Conservation (phyloP, 1,140 invertebrate genomes). For the Amyelois transitella region DNA sequence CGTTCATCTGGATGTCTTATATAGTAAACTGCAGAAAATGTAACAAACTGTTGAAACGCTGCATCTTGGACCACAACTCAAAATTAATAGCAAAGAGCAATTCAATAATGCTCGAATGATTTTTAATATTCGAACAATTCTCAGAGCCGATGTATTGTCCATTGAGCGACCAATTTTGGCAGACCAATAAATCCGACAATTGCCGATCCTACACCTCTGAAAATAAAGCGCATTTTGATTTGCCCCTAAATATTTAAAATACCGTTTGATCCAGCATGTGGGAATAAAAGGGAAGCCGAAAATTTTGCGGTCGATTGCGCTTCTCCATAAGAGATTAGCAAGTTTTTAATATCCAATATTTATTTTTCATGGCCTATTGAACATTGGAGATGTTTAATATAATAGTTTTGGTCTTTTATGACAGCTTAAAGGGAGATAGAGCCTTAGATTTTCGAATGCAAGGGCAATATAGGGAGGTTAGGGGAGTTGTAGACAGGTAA, state of each 20-base stretch:
- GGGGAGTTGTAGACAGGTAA: too few relatives aligned
- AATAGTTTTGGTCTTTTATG: neutral
- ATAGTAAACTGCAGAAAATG: too few relatives aligned
- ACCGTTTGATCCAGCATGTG: conserved; percentile 5
- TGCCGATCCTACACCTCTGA: neutral
- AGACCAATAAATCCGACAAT: conserved; percentile 6
- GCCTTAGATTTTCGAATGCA: too few relatives aligned
- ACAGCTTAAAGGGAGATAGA: too few relatives aligned
- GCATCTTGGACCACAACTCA: conserved; percentile 12
- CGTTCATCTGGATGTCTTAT: too few relatives aligned
- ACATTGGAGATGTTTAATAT: neutral
- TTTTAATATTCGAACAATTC: conserved; percentile 64
- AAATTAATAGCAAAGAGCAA: conserved; percentile 58
- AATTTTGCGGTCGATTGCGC: conserved; percentile 3
- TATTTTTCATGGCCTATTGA: neutral
- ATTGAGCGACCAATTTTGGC: conserved; percentile 34
- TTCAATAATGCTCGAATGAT: conserved; percentile 61
- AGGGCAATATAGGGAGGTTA: too few relatives aligned
- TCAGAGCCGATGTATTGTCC: conserved; percentile 36
- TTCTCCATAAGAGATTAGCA: neutral
- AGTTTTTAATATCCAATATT: neutral
- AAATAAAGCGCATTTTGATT: conserved; percentile 7
- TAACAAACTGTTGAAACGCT: conserved; percentile 16
- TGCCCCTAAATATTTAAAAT: neutral
- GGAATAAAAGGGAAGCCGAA: neutral